A percentile compares a stretch with the other conserved stretches of the same genome.
Evolutionary conservation across 2,888 invertebrate species (phyloP).

Genomic region (Alentia gelatinosa): DNA sequence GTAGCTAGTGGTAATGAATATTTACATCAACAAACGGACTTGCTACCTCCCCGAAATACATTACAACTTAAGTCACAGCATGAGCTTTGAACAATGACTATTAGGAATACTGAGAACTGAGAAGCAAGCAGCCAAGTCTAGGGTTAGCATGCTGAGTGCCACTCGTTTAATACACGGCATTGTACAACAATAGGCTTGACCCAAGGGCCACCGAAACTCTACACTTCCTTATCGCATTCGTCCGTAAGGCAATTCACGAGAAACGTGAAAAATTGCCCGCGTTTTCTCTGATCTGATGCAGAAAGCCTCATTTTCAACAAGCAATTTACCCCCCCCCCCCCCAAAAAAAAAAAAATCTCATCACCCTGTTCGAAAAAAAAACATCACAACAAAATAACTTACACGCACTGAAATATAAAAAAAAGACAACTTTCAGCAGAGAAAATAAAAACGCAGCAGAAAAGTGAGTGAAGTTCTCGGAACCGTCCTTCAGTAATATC

Average conservation of each 20-base stretch:
- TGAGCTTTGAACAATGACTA: conserved; percentile 23
- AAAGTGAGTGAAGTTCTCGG: not conserved
- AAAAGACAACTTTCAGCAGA: too few relatives aligned
- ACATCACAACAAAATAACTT: not conserved
- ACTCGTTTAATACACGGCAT: not conserved
- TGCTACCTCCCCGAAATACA: not conserved
- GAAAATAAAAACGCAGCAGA: not conserved
- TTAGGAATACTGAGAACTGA: not conserved
- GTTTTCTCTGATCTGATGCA: not conserved
- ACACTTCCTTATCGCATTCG: not conserved
- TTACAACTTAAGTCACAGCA: conserved; percentile 17
- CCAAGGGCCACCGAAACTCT: not conserved
- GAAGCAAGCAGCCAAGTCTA: conserved; percentile 3
- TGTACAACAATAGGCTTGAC: not conserved
- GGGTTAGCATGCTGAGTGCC: not conserved
- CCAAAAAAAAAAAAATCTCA: not conserved
- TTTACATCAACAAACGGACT: conserved; percentile 17
- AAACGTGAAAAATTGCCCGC: not conserved
- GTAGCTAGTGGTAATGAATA: conserved; percentile 16
- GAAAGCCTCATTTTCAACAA: not conserved
- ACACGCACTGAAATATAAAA: not conserved
- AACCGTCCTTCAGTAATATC: not conserved
- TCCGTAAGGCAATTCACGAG: too few relatives aligned
- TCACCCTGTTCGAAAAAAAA: not conserved
- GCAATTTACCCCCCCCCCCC: not conserved